Conservation (phyloP, 2,888 invertebrate genomes). For the Cerastoderma edule region DNA sequence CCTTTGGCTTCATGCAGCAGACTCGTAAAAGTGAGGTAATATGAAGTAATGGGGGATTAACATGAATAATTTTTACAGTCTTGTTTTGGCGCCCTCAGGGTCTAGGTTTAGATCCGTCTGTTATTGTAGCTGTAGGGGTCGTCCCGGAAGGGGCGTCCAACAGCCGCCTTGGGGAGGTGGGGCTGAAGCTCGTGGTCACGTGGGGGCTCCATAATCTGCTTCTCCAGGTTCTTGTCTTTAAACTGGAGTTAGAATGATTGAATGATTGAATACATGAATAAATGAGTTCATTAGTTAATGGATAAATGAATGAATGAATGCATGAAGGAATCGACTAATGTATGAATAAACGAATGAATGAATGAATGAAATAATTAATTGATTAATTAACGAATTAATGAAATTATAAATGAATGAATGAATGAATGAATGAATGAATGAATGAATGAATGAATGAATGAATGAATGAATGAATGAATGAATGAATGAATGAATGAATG, state of each 20-base stretch:
- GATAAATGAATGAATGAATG: background rate
- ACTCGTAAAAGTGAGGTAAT: no score
- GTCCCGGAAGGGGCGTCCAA: background rate
- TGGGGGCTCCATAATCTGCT: slow-evolving; percentile 5
- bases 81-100: no score
- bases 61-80: no score
- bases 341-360: background rate
- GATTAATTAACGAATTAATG: background rate
- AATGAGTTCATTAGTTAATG: background rate
- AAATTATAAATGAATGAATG: background rate
- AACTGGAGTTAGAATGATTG: slow-evolving; percentile 9
- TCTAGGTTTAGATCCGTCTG: no score
- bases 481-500: no score
- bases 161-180: no score
- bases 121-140: slow-evolving; percentile 10
- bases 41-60: no score
- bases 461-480: no score
- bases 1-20: no score
- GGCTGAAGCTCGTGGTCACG: slow-evolving; percentile 3
- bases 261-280: background rate
- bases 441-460: no score
- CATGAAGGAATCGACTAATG: background rate
- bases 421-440: background rate
- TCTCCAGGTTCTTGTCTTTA: slow-evolving; percentile 33
- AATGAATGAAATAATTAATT: background rate